phyloP scores from a whole-genome alignment of 2,113 vertebrate species.

The Tragelaphus scriptus region DNA sequence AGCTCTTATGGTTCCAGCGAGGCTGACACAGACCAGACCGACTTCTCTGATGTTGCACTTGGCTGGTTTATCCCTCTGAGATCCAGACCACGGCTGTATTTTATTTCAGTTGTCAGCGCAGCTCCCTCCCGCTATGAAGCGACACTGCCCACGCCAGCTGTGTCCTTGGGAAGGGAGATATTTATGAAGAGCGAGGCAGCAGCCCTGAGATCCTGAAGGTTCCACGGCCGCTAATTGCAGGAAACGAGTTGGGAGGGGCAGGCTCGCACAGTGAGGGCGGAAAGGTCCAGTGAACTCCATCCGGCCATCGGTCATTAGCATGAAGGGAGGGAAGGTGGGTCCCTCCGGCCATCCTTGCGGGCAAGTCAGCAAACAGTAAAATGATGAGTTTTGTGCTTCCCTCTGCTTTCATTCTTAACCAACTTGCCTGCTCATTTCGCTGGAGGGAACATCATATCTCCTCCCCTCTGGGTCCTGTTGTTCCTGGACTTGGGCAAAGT shows the following conservation, averaged over 20 bases:
- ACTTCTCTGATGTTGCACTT: background rate
- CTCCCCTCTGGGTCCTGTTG: background rate
- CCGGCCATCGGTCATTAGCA: fast-evolving
- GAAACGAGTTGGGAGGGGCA: background rate
- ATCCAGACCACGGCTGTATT: background rate
- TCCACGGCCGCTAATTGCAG: background rate
- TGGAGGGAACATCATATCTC: background rate
- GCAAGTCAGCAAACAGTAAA: background rate
- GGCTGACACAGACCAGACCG: background rate
- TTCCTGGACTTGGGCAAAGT: background rate
- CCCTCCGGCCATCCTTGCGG: fast-evolving
- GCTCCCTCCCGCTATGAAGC: background rate
- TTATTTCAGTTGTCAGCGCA: background rate
- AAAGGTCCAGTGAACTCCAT: fast-evolving
- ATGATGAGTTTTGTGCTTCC: fast-evolving
- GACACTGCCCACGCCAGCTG: background rate
- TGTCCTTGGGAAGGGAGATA: constrained; percentile 56
- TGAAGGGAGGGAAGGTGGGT: background rate
- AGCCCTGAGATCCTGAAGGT: background rate
- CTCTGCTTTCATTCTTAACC: background rate
- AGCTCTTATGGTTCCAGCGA: fast-evolving
- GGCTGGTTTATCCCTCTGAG: background rate
- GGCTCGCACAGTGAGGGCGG: background rate
- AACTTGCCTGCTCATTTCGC: background rate
- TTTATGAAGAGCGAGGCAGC: background rate